Percentiles rank a stretch among this genome's conserved stretches.
These are phyloP conservation scores for Zeus faber DNA, from an alignment of 2,113 vertebrate species.

Conservation along the genomic window DNA sequence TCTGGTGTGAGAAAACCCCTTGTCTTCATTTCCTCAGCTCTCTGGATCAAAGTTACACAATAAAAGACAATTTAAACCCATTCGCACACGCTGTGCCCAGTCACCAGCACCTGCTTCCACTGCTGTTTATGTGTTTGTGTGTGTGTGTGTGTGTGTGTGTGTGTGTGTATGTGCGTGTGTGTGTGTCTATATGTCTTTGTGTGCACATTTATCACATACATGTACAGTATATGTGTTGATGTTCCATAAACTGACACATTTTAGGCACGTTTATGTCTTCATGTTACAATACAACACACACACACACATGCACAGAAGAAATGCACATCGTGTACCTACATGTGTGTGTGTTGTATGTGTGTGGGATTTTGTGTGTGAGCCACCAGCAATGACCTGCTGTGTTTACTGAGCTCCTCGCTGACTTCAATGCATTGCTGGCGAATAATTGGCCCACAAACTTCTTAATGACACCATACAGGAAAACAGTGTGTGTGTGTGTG, in stretches of 20 bases:
- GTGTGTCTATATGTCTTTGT: not conserved
- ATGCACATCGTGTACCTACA: too few relatives aligned
- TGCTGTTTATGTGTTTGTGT: not conserved
- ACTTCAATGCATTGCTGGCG: slow-evolving; percentile 14
- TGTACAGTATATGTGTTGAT: too few relatives aligned
- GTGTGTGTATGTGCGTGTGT: not conserved
- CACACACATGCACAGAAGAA: too few relatives aligned
- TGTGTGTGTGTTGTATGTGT: not conserved
- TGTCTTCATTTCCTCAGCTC: too few relatives aligned
- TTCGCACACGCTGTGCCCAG: not conserved
- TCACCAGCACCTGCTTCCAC: not conserved
- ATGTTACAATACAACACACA: too few relatives aligned
- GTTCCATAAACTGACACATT: too few relatives aligned
- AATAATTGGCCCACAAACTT: slow-evolving; percentile 19
- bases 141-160: not conserved
- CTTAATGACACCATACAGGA: not conserved
- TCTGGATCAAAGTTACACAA: not conserved
- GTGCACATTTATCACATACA: too few relatives aligned
- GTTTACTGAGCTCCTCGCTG: slow-evolving; percentile 23
- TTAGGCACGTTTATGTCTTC: too few relatives aligned
- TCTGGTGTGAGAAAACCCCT: too few relatives aligned
- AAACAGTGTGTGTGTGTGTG: not conserved
- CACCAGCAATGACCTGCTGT: slow-evolving; percentile 19
- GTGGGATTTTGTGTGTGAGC: slow-evolving; percentile 3
- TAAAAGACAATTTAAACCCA: not conserved